Evolutionary conservation across 2,888 invertebrate species (phyloP), one percentile per base, ranked within the genome.

Genomic region (Bembecia ichneumoniformis): DNA sequence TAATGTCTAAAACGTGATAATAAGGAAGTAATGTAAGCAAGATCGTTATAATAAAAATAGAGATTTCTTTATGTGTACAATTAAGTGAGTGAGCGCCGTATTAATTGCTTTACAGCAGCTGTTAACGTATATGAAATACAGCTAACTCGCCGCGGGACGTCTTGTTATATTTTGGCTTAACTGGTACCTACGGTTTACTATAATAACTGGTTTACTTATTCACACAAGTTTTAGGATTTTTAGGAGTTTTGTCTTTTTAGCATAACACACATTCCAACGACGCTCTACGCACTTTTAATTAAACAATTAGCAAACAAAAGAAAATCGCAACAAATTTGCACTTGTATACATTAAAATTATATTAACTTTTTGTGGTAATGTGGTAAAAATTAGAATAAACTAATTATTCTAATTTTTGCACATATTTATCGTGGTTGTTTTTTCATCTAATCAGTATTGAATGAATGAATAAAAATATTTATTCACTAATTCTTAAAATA

Each of bases 21-120:
- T 81, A 80, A 82, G 79, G 82, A 81, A 81, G 77, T 75, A 76
- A 79, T 80, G 79, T 80, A 76, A 80, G 79, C 78, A 77, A 77
- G 75, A 80, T 77, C 72, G 73, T 79, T 77, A 74, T 71, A 77
- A 77, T 73, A 75, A 74, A 74, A 76, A 76, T 74, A 74, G 74
- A 80, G 76, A 78, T 78, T 79, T 80, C 76, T 78, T 79, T 80
- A 77, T 81, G 74, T 80, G 74, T 80, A 75, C 64, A 74, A 78
- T 77, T 77, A 80, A 80, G 75, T 71, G 73, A 73, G 76, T 66
- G 70, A 72, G 62, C 77, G 72, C 74, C 60, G 58, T 70, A 73
- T 74, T 79, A 77, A 82, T 80, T 79, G 72, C 63, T 74, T 68
- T 74, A 73, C 67, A 74, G 68, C 66, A 66, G 70, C 71, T 74